Evolutionary conservation across 2,888 invertebrate genomes (phyloP), one percentile per base, ranked within the genome.

Genomic region (Acrobasis consociella): DNA sequence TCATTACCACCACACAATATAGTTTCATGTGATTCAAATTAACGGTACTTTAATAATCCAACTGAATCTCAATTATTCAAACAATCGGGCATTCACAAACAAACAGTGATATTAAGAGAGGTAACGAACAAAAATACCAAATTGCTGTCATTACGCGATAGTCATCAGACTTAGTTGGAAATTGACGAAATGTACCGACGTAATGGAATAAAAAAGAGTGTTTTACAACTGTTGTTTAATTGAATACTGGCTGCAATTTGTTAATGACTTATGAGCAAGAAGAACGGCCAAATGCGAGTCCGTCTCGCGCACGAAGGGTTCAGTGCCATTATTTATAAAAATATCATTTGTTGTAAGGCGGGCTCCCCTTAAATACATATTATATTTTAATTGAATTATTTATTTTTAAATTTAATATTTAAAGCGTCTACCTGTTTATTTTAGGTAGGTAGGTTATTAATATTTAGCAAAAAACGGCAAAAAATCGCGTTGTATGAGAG

Each of bases 131-230:
- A 62, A 58, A 56, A 55, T 46, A 56, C 55, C 49, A 63, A 63
- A 64, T 66, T 59, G 55, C 61, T 49, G 62, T 66, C 60, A 67
- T 67, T 67, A 67, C 22, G 22, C n/a, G 65, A 63, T 64, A 64
- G 60, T 31, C 58, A 68, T 68, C 65, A 53, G 65, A 65, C n/a
- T 49, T 60, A 52, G 62, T 51, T 64, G 49, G 58, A 62, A 62
- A 55, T 49, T 62, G 55, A 37, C 53, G 62, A 55, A 62, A 52
- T 61, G 53, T 53, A 49, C 46, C 7, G 10, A 10, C 9, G 22
- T 53, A 53, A 61, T 49, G 49, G 62, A 55, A 62, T 49, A 55
- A 62, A 62, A 22, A 22, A 38, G 31, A 16, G 37, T 55, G 49
- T 51, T 60, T 62, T 49, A 55, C 38, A 62, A 49, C 62, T 55